Base-by-base conservation (phyloP, 1,140 invertebrate species). In the Pachypsylla venusta region DNA sequence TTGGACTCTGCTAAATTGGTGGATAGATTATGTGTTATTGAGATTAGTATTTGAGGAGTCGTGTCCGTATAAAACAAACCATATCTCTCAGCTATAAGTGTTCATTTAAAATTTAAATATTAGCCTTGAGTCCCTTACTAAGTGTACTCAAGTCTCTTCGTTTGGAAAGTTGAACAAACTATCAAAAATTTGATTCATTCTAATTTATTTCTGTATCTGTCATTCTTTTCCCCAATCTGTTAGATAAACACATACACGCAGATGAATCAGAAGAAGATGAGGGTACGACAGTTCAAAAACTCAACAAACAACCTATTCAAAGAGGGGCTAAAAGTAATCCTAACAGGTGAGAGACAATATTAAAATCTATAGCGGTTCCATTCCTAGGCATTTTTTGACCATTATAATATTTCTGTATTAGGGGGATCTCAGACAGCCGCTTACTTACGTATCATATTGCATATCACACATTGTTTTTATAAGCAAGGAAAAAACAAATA, bases 241-340 rank as follows among this genome's bases (percentile, higher is more conserved):
- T n/a, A n/a, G n/a, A n/a, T n/a, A n/a, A n/a, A n/a, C n/a, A n/a
- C n/a, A n/a, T n/a, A n/a, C n/a, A n/a, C n/a, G n/a, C n/a, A n/a
- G n/a, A n/a, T n/a, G n/a, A n/a, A n/a, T 53, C 57, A 40, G 61
- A 63, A 27, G 62, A 64, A 10, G 16, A n/a, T 53, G 62, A 59
- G 22, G 26, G 42, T 16, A 30, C 58, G 5, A 56, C 62, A 2
- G 60, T 69, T 14, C 61, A 71, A 63, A 71, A 72, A 64, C 56
- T 70, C 16, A 69, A 70, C 64, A 56, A 64, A 56, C 73, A 74
- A 56, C 73, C 73, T 0, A 59, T 54, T 22, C 55, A 60, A 61
- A 22, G 65, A 65, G 40, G 67, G 58, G 57, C 68, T 61, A 61
- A 64, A 69, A 62, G 62, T 64, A 68, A 68, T 42, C 63, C 62